phyloP scores from a whole-genome alignment of 2,888 invertebrate genomes.

The Scotopteryx bipunctaria region DNA sequence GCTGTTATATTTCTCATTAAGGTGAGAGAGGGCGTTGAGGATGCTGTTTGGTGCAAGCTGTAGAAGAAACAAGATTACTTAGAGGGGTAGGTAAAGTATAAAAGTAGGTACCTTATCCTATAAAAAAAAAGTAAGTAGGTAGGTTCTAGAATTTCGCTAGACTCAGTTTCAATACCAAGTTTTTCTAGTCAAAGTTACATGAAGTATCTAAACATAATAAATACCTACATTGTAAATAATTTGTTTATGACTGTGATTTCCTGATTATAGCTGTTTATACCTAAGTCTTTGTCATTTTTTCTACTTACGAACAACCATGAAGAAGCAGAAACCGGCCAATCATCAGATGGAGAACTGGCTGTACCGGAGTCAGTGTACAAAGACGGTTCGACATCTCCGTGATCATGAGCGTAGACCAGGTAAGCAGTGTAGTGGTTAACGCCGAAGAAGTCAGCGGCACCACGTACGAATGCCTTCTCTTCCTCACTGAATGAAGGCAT shows the following conservation, averaged over 20 bases:
- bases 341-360: constrained; percentile 38
- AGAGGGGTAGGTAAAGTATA: too few species aligned
- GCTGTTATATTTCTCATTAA: constrained; percentile 75
- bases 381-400: constrained; percentile 30
- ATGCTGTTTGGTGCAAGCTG: constrained; percentile 84
- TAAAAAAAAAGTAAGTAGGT: too few species aligned
- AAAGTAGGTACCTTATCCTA: too few species aligned
- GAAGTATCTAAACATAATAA: too few species aligned
- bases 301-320: constrained; percentile 56
- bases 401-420: constrained; percentile 43
- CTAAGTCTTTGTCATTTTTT: too few species aligned
- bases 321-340: constrained; percentile 55
- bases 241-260: too few species aligned
- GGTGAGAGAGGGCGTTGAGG: constrained; percentile 75
- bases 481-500: constrained; percentile 71
- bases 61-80: constrained; percentile 5
- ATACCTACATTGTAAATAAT: too few species aligned
- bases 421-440: constrained; percentile 86
- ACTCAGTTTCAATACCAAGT: too few species aligned
- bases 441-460: constrained; percentile 71
- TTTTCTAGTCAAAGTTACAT: too few species aligned
- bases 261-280: too few species aligned
- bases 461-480: constrained; percentile 58
- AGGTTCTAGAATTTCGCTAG: too few species aligned
- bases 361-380: constrained; percentile 49